A percentile compares a stretch with the other conserved stretches of the same genome.
phyloP scores from a whole-genome alignment of 2,888 invertebrate species.

The Noctua fimbriata region DNA sequence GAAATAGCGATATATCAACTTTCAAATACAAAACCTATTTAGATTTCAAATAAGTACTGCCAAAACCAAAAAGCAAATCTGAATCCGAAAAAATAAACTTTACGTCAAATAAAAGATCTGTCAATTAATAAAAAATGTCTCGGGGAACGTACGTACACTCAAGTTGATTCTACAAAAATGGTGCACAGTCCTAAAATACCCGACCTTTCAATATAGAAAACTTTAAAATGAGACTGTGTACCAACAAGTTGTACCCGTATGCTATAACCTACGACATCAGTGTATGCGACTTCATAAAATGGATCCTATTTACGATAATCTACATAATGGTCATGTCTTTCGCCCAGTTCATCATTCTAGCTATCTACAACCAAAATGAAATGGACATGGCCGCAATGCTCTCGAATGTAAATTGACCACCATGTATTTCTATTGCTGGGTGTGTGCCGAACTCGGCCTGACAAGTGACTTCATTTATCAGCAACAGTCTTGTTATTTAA shows the following conservation, averaged over 20 bases:
- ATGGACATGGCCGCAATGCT: conserved; percentile 78
- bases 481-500: background rate
- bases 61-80: background rate
- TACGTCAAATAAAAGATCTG: conserved; percentile 22
- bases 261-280: conserved; percentile 71
- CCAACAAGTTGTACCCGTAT: conserved; percentile 73
- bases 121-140: conserved; percentile 18
- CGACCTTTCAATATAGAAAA: background rate
- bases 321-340: conserved; percentile 78
- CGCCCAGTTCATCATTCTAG: conserved; percentile 75
- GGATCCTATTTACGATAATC: conserved; percentile 70
- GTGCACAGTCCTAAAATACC: background rate
- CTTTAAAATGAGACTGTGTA: conserved; percentile 70
- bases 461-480: conserved; percentile 46
- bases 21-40: background rate
- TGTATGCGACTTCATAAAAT: conserved; percentile 72
- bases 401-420: conserved; percentile 34
- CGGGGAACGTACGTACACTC: background rate
- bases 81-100: background rate
- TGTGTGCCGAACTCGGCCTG: conserved; percentile 38
- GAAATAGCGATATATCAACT: no score
- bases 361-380: conserved; percentile 71
- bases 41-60: background rate
- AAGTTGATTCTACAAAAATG: conserved; percentile 19
- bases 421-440: conserved; percentile 54